These are phyloP conservation scores for Crioceris asparagi DNA, from an alignment of 2,888 invertebrate species.

Conservation along the genomic window DNA sequence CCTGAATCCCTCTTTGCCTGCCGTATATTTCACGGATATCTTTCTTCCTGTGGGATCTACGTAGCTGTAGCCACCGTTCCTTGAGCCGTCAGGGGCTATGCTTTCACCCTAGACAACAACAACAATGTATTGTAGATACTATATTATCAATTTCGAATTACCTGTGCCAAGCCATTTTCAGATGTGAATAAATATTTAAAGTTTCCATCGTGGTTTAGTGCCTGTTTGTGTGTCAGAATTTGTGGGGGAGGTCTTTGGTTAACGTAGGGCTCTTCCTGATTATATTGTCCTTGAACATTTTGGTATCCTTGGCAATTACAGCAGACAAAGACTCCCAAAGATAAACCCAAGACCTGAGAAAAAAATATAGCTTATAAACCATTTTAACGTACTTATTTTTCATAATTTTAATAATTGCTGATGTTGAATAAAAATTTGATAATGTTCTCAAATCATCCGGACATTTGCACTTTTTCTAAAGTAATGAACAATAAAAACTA, in stretches of 20 bases:
- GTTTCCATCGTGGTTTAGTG: slow-evolving; percentile 52
- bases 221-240: slow-evolving; percentile 53
- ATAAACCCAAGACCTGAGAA: slow-evolving; percentile 18
- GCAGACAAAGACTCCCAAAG: slow-evolving; percentile 17
- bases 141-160: neutral
- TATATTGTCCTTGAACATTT: slow-evolving; percentile 18
- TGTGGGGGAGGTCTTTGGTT: slow-evolving; percentile 36
- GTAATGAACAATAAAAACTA: too few relatives aligned
- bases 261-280: slow-evolving; percentile 15
- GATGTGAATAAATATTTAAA: slow-evolving; percentile 59
- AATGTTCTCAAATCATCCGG: too few relatives aligned
- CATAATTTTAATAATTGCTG: too few relatives aligned
- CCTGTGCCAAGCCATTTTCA: slow-evolving; percentile 51
- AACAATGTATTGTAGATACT: neutral
- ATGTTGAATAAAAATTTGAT: too few relatives aligned
- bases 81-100: slow-evolving; percentile 55
- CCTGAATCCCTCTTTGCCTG: slow-evolving; percentile 41
- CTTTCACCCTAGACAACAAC: slow-evolving; percentile 47
- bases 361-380: too few relatives aligned
- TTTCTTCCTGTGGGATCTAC: slow-evolving; percentile 52
- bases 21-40: slow-evolving; percentile 48
- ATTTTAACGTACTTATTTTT: too few relatives aligned
- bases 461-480: too few relatives aligned
- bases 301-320: slow-evolving; percentile 13
- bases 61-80: slow-evolving; percentile 42